Evolutionary conservation across 1,140 invertebrate genomes (phyloP), one percentile per base, ranked within the genome.

Genomic region (Bombus vancouverensis): DNA sequence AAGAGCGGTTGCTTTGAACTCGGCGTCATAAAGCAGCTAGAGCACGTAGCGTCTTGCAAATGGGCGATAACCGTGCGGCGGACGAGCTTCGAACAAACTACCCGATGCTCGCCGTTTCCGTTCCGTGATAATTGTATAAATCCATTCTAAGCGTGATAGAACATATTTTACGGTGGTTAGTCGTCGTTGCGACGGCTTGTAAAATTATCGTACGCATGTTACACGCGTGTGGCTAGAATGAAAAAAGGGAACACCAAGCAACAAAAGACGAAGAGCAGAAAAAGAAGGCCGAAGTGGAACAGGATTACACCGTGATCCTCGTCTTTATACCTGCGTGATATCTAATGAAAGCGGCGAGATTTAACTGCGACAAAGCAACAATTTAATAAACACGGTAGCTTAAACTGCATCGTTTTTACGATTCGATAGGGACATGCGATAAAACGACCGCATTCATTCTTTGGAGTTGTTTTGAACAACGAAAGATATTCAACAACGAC

Each of bases 71-170:
- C 25, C 32, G 44, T 28, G 25, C 37, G 28, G 32, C 28, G 13
- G 2, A n/a, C 47, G 47, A 42, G 28, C 13, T 71, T 59, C 47
- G 44, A 59, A 78, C 81, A 59, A 83, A 59, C 74, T 75, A 53
- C 1, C n/a, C 59, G 81, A 76, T 37, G 39, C 39, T 66, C 9
- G n/a, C 53, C 66, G n/a, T 66, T 84, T 84, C 82, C 82, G 82
- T 62, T 71, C n/a, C 73, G 12, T 32, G 13, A 62, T 62, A 79
- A 84, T 84, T 47, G 39, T 62, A 59, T 72, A 79, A 42, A 79
- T 84, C 76, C 66, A 72, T 47, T 47, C 32, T 32, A 62, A 62
- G 28, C 28, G 66, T 39, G 53, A 79, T 68, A 72, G 32, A 79
- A 79, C 83, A 72, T 18, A 72, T 72, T 76, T 47, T 57, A 59